Percentiles rank a stretch among this genome's conserved stretches.
These are phyloP conservation scores for Varanus komodoensis DNA, from an alignment of 2,113 vertebrate genomes.

Conservation along the genomic window DNA sequence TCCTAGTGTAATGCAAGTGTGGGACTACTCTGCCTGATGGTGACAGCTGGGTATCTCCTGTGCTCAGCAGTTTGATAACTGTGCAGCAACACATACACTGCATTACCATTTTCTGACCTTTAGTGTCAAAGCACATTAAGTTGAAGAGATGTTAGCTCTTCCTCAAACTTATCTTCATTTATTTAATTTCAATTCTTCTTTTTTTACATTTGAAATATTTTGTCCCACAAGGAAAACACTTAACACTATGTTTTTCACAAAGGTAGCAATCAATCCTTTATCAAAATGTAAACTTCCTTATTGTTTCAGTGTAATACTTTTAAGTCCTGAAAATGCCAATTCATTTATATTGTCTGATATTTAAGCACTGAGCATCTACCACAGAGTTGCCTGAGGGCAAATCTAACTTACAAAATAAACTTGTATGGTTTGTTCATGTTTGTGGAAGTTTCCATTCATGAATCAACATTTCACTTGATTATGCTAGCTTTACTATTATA, in stretches of 20 bases:
- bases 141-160: slow-evolving; percentile 17
- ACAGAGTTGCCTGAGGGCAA: not conserved
- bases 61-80: slow-evolving; percentile 36
- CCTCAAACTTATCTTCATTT: slow-evolving; percentile 31
- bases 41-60: slow-evolving; percentile 45
- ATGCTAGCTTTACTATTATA: slow-evolving; percentile 34
- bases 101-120: slow-evolving; percentile 26
- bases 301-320: slow-evolving; percentile 6
- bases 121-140: slow-evolving; percentile 30
- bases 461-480: slow-evolving; percentile 40
- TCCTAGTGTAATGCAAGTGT: not conserved
- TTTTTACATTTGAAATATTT: slow-evolving; percentile 28
- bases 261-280: not conserved
- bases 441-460: slow-evolving; percentile 24
- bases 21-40: not conserved
- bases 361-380: not conserved
- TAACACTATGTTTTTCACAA: not conserved
- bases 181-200: slow-evolving; percentile 21
- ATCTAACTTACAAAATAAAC: slow-evolving; percentile 22
- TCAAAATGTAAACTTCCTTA: not conserved
- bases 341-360: not conserved
- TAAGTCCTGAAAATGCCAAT: slow-evolving; percentile 2
- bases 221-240: not conserved
- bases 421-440: slow-evolving; percentile 17
- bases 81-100: slow-evolving; percentile 37